These are phyloP conservation scores for Cisticola juncidis DNA, from an alignment of 2,113 vertebrate genomes.

Conservation along the genomic window DNA sequence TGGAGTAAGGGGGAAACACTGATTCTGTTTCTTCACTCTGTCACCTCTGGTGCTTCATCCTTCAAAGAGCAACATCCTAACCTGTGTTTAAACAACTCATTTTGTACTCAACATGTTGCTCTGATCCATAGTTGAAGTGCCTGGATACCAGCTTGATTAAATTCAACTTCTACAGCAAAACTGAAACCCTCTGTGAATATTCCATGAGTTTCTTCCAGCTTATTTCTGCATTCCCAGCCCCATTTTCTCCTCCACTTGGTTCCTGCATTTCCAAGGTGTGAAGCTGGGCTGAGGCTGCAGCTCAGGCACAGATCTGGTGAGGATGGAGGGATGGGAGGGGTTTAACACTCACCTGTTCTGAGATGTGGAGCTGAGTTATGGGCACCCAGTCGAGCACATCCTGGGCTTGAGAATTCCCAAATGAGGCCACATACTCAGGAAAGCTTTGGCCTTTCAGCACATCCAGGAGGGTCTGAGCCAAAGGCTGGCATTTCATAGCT, in stretches of 20 bases:
- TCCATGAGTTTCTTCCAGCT: background rate
- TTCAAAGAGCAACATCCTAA: background rate
- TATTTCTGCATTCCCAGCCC: background rate
- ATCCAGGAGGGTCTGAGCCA: constrained; percentile 73
- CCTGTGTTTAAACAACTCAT: background rate
- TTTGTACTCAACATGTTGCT: accelerated
- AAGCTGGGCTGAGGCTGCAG: background rate
- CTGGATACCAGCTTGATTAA: background rate
- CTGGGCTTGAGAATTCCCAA: constrained; percentile 85
- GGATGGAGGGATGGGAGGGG: background rate
- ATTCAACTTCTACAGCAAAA: background rate
- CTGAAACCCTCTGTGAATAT: background rate
- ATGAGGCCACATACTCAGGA: constrained; percentile 84
- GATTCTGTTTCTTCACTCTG: background rate
- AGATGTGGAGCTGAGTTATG: constrained; percentile 51
- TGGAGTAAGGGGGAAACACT: background rate
- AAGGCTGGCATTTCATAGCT: constrained; percentile 69
- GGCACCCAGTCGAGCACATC: constrained; percentile 86
- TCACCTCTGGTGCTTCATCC: background rate
- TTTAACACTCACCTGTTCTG: constrained; percentile 56
- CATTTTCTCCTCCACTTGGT: background rate
- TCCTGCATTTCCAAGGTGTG: background rate
- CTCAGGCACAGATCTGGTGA: background rate
- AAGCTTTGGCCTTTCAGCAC: constrained; percentile 82
- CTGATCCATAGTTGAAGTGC: background rate